phyloP scores from a whole-genome alignment of 2,797 vertebrate genomes.

The Adrianichthys oophorus region DNA sequence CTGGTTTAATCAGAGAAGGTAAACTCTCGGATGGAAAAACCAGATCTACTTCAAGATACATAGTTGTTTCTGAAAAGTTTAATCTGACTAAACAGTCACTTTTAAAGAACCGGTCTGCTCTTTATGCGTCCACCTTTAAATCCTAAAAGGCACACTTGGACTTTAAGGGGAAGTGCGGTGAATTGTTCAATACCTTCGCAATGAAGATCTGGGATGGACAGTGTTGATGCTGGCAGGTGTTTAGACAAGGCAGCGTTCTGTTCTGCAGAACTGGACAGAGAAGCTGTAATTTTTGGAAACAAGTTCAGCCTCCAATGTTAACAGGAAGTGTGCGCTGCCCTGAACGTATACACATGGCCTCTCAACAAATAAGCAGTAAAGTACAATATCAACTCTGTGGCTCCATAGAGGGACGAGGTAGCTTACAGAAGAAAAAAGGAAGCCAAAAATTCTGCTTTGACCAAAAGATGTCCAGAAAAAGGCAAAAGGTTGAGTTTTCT shows the following conservation, averaged over 20 bases:
- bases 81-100: no score
- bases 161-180: constrained; percentile 7
- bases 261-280: constrained; percentile 62
- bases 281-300: constrained; percentile 69
- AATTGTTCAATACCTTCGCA: constrained; percentile 27
- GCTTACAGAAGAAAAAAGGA: constrained; percentile 1
- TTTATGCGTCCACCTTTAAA: neutral
- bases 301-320: constrained; percentile 64
- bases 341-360: constrained; percentile 70
- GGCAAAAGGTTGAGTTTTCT: constrained; percentile 25
- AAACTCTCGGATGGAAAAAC: constrained; percentile 11
- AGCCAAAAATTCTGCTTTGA: constrained; percentile 18
- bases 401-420: constrained; percentile 36
- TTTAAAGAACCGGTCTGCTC: no score
- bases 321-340: constrained; percentile 72
- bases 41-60: neutral
- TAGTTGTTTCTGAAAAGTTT: no score
- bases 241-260: constrained; percentile 71
- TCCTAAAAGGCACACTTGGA: constrained; percentile 13
- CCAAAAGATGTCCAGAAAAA: constrained; percentile 22
- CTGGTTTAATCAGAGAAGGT: constrained; percentile 30
- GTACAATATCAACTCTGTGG: constrained; percentile 66
- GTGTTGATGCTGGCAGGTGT: constrained; percentile 63
- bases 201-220: constrained; percentile 52
- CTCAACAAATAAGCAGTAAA: constrained; percentile 74